Percentiles rank a stretch among this genome's conserved stretches.
Conservation (phyloP, 2,888 invertebrate genomes). For the Agonopterix arenella region DNA sequence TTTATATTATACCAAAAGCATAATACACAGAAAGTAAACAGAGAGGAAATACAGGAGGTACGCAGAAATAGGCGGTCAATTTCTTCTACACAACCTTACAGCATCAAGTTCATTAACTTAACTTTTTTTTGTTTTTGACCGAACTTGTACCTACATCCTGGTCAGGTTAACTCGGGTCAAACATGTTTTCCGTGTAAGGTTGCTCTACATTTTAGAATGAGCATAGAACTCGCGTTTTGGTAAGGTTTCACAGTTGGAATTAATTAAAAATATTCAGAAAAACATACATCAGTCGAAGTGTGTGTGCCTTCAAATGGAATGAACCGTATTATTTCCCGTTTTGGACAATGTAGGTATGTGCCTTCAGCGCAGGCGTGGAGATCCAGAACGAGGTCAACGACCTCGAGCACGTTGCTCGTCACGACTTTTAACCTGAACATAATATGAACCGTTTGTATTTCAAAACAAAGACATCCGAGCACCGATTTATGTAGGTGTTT, state of each 20-base stretch:
- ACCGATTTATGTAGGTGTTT: conserved; percentile 5
- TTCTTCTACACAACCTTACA: too few species aligned
- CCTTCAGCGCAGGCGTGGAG: conserved; percentile 56
- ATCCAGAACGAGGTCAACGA: conserved; percentile 61
- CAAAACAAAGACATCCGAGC: conserved; percentile 3
- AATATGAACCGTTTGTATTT: neutral
- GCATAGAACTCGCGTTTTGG: too few species aligned
- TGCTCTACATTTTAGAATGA: too few species aligned
- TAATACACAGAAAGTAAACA: too few species aligned
- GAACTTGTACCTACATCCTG: too few species aligned
- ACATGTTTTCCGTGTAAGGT: neutral
- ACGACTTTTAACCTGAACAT: conserved; percentile 30
- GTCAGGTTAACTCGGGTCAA: too few species aligned
- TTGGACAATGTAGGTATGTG: conserved; percentile 47
- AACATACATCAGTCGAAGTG: neutral
- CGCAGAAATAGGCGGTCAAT: too few species aligned
- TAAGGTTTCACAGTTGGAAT: too few species aligned
- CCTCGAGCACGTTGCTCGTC: conserved; percentile 49
- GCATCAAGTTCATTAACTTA: too few species aligned
- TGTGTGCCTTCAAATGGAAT: conserved; percentile 50
- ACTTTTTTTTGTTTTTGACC: too few species aligned
- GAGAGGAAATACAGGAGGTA: too few species aligned
- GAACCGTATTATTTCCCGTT: conserved; percentile 73
- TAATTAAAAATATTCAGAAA: neutral
- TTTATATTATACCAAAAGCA: too few species aligned